A percentile compares a stretch with the other conserved stretches of the same genome.
Conservation (phyloP, 2,888 invertebrate species). For the Glyphotaelius pellucidus region DNA sequence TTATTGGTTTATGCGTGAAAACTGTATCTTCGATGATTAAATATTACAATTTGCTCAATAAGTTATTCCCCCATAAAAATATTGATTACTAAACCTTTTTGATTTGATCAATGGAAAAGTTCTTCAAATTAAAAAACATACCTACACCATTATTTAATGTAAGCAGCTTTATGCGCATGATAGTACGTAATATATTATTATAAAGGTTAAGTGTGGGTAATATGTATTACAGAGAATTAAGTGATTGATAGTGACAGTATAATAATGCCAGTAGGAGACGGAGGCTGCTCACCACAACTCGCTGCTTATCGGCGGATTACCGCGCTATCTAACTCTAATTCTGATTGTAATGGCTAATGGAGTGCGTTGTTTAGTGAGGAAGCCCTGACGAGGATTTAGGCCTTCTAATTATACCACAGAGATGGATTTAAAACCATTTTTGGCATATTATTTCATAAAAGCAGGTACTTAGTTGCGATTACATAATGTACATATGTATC, state of each 20-base stretch:
- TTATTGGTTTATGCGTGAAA: too few species aligned
- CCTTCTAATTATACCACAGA: neutral
- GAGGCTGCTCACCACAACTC: neutral
- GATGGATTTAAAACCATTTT: neutral
- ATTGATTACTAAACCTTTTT: too few species aligned
- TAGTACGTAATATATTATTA: neutral
- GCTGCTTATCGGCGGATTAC: neutral
- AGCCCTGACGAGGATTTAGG: neutral
- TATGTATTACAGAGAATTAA: neutral
- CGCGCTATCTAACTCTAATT: neutral
- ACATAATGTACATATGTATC: too few species aligned
- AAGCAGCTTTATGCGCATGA: neutral
- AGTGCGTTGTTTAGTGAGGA: neutral
- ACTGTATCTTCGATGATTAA: too few species aligned
- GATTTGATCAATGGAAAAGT: too few species aligned
- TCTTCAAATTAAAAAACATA: too few species aligned
- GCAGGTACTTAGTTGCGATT: neutral
- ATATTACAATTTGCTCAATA: too few species aligned
- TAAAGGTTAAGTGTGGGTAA: neutral
- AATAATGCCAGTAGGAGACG: neutral
- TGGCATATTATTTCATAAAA: neutral
- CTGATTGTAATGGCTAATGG: neutral
- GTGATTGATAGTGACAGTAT: neutral
- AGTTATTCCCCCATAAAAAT: too few species aligned
- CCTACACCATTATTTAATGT: neutral